Percentiles rank a stretch among this genome's conserved stretches.
These are phyloP conservation scores for Panagrolaimus sp. DNA, from an alignment of 1,140 invertebrate species.

Conservation along the genomic window DNA sequence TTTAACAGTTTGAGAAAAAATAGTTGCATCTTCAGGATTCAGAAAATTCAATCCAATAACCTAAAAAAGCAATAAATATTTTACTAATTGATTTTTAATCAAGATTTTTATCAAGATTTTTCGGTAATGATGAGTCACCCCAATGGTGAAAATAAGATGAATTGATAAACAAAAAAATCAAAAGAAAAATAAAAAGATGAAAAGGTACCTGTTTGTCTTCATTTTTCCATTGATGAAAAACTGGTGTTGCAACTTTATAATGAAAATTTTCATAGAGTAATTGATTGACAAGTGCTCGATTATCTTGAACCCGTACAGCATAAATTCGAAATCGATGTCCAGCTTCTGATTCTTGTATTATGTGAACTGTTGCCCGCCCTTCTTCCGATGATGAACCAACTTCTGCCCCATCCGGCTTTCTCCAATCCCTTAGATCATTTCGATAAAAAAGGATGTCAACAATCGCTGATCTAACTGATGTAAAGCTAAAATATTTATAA, in stretches of 20 bases:
- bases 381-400: not conserved
- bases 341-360: not conserved
- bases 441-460: not conserved
- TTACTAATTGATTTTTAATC: too few species aligned
- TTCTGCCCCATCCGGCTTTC: not conserved
- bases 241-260: not conserved
- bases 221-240: slow-evolving; percentile 16
- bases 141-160: too few species aligned
- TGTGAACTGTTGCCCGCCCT: not conserved
- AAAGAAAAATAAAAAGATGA: too few species aligned
- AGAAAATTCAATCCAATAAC: not conserved
- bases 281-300: not conserved
- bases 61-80: not conserved
- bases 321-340: not conserved
- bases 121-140: too few species aligned
- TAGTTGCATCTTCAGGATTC: not conserved
- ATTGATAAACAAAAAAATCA: too few species aligned
- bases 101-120: too few species aligned
- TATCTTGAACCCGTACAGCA: not conserved
- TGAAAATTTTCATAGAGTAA: slow-evolving; percentile 10
- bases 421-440: not conserved
- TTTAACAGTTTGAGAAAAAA: slow-evolving; percentile 1
- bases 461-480: not conserved
- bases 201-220: slow-evolving; percentile 2
- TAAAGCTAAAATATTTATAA: too few species aligned